Evolutionary conservation across 1,140 invertebrate genomes (phyloP).

Genomic region (Halictus rubicundus): DNA sequence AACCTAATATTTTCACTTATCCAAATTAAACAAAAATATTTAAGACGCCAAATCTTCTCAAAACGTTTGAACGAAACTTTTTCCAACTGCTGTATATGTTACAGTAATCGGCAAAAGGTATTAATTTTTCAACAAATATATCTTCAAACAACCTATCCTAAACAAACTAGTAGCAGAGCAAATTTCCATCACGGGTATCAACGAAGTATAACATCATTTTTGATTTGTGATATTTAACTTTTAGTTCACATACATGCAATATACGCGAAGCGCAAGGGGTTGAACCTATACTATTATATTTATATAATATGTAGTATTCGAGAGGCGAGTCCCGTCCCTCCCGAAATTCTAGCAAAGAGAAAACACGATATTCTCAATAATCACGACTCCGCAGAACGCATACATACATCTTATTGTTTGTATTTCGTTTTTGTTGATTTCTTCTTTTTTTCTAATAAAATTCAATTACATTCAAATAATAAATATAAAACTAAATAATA

Average conservation of each 20-base stretch:
- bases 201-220: too few relatives aligned
- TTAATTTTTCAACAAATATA: too few relatives aligned
- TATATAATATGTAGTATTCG: not conserved
- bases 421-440: not conserved
- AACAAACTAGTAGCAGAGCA: too few relatives aligned
- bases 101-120: too few relatives aligned
- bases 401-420: not conserved
- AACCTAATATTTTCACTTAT: too few relatives aligned
- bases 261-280: slow-evolving; percentile 5
- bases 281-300: slow-evolving; percentile 10
- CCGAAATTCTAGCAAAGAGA: slow-evolving; percentile 13
- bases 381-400: not conserved
- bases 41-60: too few relatives aligned
- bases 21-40: too few relatives aligned
- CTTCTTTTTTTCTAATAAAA: slow-evolving; percentile 3
- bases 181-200: too few relatives aligned
- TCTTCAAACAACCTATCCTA: too few relatives aligned
- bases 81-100: too few relatives aligned
- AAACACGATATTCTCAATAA: not conserved
- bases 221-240: too few relatives aligned
- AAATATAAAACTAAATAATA: slow-evolving; percentile 28
- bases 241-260: not conserved
- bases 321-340: slow-evolving; percentile 7
- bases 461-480: slow-evolving; percentile 26
- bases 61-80: too few relatives aligned